Evolutionary conservation across 2,888 invertebrate genomes (phyloP), one percentile per base, ranked within the genome.

Genomic region (Eudasyphora cyanicolor): DNA sequence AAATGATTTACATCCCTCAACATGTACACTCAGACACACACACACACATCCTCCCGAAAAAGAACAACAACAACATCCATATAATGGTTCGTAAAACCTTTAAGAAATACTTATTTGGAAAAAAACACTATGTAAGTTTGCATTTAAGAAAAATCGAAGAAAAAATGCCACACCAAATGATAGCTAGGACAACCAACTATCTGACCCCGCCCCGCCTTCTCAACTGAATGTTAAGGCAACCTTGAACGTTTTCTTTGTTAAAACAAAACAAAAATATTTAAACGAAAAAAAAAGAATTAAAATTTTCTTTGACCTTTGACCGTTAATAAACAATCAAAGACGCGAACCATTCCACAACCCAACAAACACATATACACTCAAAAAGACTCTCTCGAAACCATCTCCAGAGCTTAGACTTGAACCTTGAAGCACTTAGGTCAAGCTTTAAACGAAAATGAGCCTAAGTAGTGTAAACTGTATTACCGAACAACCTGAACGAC

Each of bases 11-110:
- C 21, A 54, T 77, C 42, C 32, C 70, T 80, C 71, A 71, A 75
- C 71, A 79, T 19, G 86, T 88, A 88, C 87, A 88, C 87, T 87
- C 86, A 87, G 85, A 81, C 24, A 38, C 17, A 75, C 60, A 57
- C 21, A 71, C 35, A 73, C 32, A 57, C 86, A 57, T 60, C 80
- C 86, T 85, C 86, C 69, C 87, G 80, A 60, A 70, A 60, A 64
- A 42, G 29, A 77, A 74, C 35, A 45, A 45, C 38, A 38, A 38
- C 4, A 8, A 38, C 6, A 38, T 12, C n/a, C 14, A 45, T n/a
- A n/a, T 2, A 12, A 2, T n/a, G 45, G 45, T 45, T 45, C 45
- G 45, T 45, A 45, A 45, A n/a, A 45, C 14, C 45, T n/a, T 32
- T 8, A 60, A 35, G 14, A 38, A 42, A 38, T 2, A 45, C 45